Base-by-base conservation (phyloP, 2,888 invertebrate species). In the Eugnorisma glareosa region DNA sequence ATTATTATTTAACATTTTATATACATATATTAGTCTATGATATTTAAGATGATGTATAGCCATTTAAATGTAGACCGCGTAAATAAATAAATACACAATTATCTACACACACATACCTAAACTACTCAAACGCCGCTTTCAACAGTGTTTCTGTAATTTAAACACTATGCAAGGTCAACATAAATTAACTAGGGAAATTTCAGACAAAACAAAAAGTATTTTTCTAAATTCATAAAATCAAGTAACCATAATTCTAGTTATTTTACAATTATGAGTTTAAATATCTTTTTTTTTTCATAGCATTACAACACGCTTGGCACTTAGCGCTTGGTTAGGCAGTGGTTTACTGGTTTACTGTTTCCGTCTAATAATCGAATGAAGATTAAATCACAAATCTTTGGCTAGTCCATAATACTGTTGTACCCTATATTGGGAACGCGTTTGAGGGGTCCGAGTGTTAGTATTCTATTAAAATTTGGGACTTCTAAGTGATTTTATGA, bases 401-500 rank as follows among this genome's bases (percentile, higher is more conserved):
- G 8, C 18, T 0, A 35, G 10, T 35, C 21, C 35, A 18, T 31
- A 59, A 31, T 31, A 31, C 31, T 59, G 21, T 64, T 1, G 7
- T 1, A 3, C 10, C n/a, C 40, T 4, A 40, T 67, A 35, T 48
- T 61, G 43, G 7, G 13, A 76, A 48, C 21, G 40, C 61, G 37
- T 68, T 57, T 61, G 28, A 66, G 11, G 35, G 45, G 35, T 59
- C 48, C 35, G 54, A 71, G 79, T 35, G n/a, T 54, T 48, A 74
- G 40, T 15, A 51, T 76, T 82, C 73, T 75, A 72, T 79, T 83
- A 71, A 75, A 80, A 79, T 73, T 68, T 67, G 73, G 67, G 69
- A 79, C 68, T 59, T 87, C 57, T 67, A 37, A 68, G 70, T 57
- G 68, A 77, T 78, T 85, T 87, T 83, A 84, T 75, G 77, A 61